phyloP scores from a whole-genome alignment of 2,113 vertebrate species.

The Sterna hirundo region DNA sequence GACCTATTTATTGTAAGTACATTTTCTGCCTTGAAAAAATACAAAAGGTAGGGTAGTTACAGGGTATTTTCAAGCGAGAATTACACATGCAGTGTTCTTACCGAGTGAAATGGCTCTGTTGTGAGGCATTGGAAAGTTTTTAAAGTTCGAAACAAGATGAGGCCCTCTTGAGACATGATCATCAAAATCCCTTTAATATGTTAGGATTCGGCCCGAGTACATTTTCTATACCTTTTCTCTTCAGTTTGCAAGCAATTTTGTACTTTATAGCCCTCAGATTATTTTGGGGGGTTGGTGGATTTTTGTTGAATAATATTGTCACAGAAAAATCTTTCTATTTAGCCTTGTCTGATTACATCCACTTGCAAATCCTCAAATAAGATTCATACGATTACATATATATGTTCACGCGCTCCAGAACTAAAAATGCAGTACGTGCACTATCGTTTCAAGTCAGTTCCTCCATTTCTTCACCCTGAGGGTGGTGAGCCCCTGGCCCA shows the following conservation, averaged over 20 bases:
- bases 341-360: not conserved
- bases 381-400: not conserved
- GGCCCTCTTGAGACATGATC: not conserved
- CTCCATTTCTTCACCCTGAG: not conserved
- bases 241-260: not conserved
- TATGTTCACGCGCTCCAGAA: not conserved
- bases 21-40: not conserved
- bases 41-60: not conserved
- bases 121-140: constrained; percentile 14
- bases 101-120: not conserved
- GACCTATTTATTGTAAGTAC: not conserved
- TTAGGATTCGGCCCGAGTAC: not conserved
- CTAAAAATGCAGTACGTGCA: not conserved
- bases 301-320: not conserved
- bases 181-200: constrained; percentile 9
- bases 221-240: not conserved
- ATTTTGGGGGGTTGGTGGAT: not conserved
- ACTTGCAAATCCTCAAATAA: not conserved
- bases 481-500: not conserved
- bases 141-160: not conserved
- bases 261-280: not conserved
- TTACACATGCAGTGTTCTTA: not conserved
- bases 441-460: not conserved
- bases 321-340: not conserved
- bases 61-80: not conserved